Percentiles rank a stretch among this genome's conserved stretches.
Conservation (phyloP, 2,888 invertebrate genomes). For the Ypsolopha sequella region DNA sequence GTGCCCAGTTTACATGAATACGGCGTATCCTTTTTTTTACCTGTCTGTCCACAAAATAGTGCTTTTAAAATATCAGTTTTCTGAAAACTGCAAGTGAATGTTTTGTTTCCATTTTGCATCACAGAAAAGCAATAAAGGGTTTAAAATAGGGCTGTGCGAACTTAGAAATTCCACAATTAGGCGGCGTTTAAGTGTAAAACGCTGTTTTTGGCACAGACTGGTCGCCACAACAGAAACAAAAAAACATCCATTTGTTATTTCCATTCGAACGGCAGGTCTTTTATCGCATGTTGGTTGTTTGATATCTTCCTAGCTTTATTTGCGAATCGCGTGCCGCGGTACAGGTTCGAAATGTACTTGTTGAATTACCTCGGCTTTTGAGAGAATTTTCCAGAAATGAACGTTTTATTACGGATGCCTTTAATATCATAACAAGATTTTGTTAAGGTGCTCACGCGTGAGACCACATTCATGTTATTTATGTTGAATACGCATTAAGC, state of each 20-base stretch:
- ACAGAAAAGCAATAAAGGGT: neutral
- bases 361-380: constrained; percentile 41
- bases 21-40: too few relatives aligned
- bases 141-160: neutral
- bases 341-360: constrained; percentile 45
- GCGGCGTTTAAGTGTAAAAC: constrained; percentile 14
- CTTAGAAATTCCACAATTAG: neutral
- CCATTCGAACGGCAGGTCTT: constrained; percentile 22
- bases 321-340: constrained; percentile 57
- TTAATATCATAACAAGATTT: neutral
- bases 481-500: neutral
- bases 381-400: constrained; percentile 13
- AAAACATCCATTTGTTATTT: constrained; percentile 45
- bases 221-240: constrained; percentile 20
- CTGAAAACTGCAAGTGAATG: neutral
- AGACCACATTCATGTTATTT: neutral
- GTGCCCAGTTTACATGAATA: too few relatives aligned
- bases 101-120: neutral
- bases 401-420: constrained; percentile 16
- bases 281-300: constrained; percentile 56
- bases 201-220: constrained; percentile 4
- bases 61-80: too few relatives aligned
- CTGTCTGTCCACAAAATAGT: too few relatives aligned
- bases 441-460: neutral
- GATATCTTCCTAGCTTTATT: constrained; percentile 64